Evolutionary conservation across 2,888 invertebrate species (phyloP), one percentile per base, ranked within the genome.

Genomic region (Aspidapion aeneum): DNA sequence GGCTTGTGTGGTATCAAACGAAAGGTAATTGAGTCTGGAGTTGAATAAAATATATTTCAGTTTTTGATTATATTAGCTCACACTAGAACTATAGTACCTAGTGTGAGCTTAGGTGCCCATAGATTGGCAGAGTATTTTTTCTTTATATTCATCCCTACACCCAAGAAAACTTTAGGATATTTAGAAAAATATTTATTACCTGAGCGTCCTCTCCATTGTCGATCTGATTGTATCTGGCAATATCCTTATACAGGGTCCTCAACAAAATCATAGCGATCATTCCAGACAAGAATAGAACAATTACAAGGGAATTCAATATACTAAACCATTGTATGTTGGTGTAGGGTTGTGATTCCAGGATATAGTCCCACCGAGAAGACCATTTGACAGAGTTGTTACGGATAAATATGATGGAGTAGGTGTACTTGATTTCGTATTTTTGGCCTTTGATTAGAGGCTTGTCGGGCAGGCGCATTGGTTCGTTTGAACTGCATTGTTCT

Each of bases 241-340:
- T 98, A 81, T 99, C 99, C 79, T 98, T 96, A 79, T 99, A 98
- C 65, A 99, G 82, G 0, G 98, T 99, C 66, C 98, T 85, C 70
- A 99, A 81, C 81, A 99, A 86, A 74, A 99, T 99, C 98, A 99
- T 99, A 21, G 98, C 98, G 17, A 99, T 97, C 98, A 99, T 99
- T 70, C 98, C 99, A 70, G 97, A 96, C 18, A 99, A 83, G 82
- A 99, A 99, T 35, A 97, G 82, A 1, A 96, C 96, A 74, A 99
- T 99, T 62, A 99, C 96, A 72, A 99, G 83, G 0, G 98, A 98
- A 81, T 99, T 99, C 66, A 99, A 84, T 75, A 99, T 99, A 69
- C 96, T 97, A 80, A 98, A 98, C 98, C 98, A 98, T 79, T 98
- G 98, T 73, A 98, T 98, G 78, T 98, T 98, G 0, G 98, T 94